phyloP scores from a whole-genome alignment of 37 sponge, comb jelly and placozoan genomes.

The Oopsacas minuta region DNA sequence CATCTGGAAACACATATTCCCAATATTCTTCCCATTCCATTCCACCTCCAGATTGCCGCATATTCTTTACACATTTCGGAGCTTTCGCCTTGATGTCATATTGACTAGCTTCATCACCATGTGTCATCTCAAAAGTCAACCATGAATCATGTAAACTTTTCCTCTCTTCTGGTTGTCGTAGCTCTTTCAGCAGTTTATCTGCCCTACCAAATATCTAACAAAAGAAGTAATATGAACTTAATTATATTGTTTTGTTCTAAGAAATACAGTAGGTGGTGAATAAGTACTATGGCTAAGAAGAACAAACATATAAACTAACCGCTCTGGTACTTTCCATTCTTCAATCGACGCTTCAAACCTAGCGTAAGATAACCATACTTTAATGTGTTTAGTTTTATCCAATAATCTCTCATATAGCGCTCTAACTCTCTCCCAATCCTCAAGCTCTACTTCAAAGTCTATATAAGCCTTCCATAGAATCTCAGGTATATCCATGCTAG shows the following conservation, averaged over 20 bases:
- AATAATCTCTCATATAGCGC: conserved; percentile 67
- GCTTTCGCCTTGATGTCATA: conserved; percentile 46
- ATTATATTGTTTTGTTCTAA: too few species aligned
- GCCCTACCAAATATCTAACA: conserved; percentile 49
- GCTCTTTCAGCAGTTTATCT: conserved; percentile 32
- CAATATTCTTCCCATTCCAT: conserved; percentile 98
- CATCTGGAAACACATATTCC: conserved; percentile 98
- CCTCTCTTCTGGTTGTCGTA: conserved; percentile 48
- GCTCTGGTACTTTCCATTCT: conserved; percentile 3
- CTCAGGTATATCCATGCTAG: conserved; percentile 96
- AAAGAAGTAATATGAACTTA: too few species aligned
- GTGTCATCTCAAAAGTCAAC: conserved; percentile 64
- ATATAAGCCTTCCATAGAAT: conserved; percentile 95
- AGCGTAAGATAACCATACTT: conserved; percentile 92
- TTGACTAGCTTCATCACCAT: conserved; percentile 39
- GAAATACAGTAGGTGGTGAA: too few species aligned
- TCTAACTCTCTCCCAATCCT: conserved; percentile 55
- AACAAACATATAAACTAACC: neutral
- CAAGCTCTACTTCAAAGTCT: conserved; percentile 87
- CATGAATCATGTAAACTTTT: conserved; percentile 77
- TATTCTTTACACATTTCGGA: conserved; percentile 75
- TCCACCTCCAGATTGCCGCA: conserved; percentile 72
- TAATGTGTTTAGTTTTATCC: conserved; percentile 85
- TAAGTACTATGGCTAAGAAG: neutral
- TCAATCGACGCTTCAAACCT: conserved; percentile 64